A percentile compares a stretch with the other conserved stretches of the same genome.
Evolutionary conservation across 2,888 invertebrate genomes (phyloP).

Genomic region (Anthrax anthrax): DNA sequence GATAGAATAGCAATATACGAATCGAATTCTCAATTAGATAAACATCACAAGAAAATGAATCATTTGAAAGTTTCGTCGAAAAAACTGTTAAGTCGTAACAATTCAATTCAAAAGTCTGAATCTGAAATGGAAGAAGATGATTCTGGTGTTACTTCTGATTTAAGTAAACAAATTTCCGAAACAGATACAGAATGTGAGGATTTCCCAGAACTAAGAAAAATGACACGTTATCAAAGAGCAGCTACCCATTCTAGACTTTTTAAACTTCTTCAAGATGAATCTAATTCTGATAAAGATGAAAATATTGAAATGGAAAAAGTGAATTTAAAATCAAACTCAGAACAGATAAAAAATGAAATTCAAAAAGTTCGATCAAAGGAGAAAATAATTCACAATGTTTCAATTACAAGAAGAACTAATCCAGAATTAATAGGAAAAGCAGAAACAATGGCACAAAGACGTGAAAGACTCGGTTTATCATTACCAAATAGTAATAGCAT

Average conservation of each 20-base stretch:
- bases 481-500: constrained; percentile 34
- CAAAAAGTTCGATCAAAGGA: constrained; percentile 18
- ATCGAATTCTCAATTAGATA: constrained; percentile 8
- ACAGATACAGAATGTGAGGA: constrained; percentile 48
- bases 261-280: constrained; percentile 47
- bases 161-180: constrained; percentile 52
- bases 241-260: constrained; percentile 59
- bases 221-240: constrained; percentile 49
- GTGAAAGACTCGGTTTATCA: constrained; percentile 40
- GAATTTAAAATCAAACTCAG: constrained; percentile 3
- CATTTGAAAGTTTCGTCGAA: background rate
- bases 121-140: constrained; percentile 46
- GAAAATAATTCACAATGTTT: constrained; percentile 34
- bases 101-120: constrained; percentile 34
- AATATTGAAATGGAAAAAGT: constrained; percentile 22
- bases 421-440: constrained; percentile 25
- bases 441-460: constrained; percentile 33
- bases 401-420: constrained; percentile 31
- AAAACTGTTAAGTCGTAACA: constrained; percentile 22
- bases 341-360: too few species aligned
- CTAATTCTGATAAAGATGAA: background rate
- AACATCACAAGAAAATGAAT: too few species aligned
- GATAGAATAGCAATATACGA: constrained; percentile 30
- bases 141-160: constrained; percentile 55
- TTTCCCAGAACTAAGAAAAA: constrained; percentile 42